Evolutionary conservation across 2,797 vertebrate genomes (phyloP).

Genomic region (Glyptemys insculpta): DNA sequence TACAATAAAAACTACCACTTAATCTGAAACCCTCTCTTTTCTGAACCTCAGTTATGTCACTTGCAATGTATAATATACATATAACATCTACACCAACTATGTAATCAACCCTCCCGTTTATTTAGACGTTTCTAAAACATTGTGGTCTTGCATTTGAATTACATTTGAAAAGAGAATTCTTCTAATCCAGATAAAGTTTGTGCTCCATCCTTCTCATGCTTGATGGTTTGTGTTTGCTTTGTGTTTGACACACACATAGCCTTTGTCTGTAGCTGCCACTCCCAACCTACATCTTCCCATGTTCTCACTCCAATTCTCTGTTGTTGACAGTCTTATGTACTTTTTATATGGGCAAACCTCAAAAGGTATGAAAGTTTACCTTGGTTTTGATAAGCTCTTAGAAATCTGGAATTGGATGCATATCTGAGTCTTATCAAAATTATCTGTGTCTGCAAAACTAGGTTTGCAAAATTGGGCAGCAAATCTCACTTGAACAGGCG

Average conservation of each 20-base stretch:
- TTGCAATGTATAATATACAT: background rate
- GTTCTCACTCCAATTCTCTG: background rate
- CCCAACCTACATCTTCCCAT: background rate
- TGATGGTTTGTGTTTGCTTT: background rate
- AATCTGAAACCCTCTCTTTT: background rate
- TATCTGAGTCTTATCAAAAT: background rate
- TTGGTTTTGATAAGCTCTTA: background rate
- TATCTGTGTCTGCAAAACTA: background rate
- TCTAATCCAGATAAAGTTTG: background rate
- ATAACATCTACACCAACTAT: background rate
- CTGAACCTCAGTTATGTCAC: background rate
- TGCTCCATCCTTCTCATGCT: background rate
- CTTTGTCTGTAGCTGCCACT: background rate
- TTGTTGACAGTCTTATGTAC: background rate
- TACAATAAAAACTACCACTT: background rate
- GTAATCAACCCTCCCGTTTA: background rate
- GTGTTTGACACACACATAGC: background rate
- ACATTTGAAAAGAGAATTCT: background rate
- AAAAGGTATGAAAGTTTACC: conserved; percentile 8
- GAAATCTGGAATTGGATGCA: background rate
- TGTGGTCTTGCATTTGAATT: background rate
- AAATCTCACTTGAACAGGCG: conserved; percentile 11
- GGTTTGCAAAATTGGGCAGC: background rate
- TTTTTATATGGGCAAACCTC: conserved; percentile 3
- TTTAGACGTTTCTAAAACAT: background rate